A percentile compares a stretch with the other conserved stretches of the same genome.
Conservation (phyloP, 2,113 vertebrate genomes). For the Tapirus terrestris region DNA sequence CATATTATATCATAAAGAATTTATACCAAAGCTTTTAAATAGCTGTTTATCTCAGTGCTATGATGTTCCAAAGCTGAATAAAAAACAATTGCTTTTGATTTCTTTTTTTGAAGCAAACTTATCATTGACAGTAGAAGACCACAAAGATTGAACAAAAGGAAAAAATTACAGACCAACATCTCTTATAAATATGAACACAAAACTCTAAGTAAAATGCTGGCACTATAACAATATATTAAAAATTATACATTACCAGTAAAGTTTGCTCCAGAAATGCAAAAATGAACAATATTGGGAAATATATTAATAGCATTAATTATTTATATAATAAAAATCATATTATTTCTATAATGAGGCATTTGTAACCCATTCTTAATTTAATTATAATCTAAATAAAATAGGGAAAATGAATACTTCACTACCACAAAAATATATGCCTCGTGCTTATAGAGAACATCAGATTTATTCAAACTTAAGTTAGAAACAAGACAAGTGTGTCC, state of each 20-base stretch:
- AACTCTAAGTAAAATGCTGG: neutral
- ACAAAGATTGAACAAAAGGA: neutral
- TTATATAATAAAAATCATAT: neutral
- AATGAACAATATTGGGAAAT: neutral
- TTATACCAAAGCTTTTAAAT: neutral
- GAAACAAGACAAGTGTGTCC: neutral
- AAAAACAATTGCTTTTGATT: neutral
- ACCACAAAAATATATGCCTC: neutral
- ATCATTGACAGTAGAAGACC: neutral
- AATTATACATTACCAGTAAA: neutral
- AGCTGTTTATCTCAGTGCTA: neutral
- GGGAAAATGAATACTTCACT: neutral
- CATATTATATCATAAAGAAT: neutral
- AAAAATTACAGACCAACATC: neutral
- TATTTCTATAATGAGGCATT: neutral
- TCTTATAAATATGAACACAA: neutral
- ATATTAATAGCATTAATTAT: neutral
- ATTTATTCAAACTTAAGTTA: neutral
- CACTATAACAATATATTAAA: neutral
- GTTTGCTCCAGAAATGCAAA: neutral
- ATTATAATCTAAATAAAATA: neutral
- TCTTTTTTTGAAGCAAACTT: neutral
- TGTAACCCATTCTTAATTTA: neutral
- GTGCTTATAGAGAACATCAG: neutral
- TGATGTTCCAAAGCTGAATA: neutral